Base-by-base conservation (phyloP, 92 coral and sea anemone genomes). In the Montipora capitata region DNA sequence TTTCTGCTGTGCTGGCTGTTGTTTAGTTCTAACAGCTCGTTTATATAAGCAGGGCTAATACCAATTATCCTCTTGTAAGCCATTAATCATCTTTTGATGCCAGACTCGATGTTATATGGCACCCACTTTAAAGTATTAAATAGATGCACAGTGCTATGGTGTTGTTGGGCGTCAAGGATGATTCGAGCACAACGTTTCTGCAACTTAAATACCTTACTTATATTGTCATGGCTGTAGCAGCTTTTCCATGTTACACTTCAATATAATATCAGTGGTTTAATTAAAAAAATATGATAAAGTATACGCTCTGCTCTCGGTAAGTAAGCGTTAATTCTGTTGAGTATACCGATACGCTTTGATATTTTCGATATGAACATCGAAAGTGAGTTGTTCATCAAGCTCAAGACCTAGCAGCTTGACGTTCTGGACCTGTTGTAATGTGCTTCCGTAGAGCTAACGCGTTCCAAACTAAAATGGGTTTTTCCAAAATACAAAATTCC, bases 241-340 rank as follows among this genome's bases (percentile, higher is more conserved):
- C 80, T 75, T 52, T 65, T 75, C 66, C 80, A 75, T 52, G 80
- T 54, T 57, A 56, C 64, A 35, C 67, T 75, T 48, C 80, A 75
- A 75, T 75, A 75, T 52, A 74, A 51, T 51, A 74, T 48, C 62
- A 74, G 42, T 48, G 79, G 79, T 43, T 74, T 74, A 17, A 74
- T 74, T 74, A 51, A 48, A 49, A 58, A 79, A 79, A 68, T 81
- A 51, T 81, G 68, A 49, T 64, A 81, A 65, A 82, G 57, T 67
- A 82, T 41, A 14, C 87, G 78, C 43, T 82, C 78, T 18, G 87
- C 58, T 82, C 87, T 44, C n/a, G 87, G 87, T 14, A 82, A 54
- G 40, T 82, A 82, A 44, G 67, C 52, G 79, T 69, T 82, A 69
- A 82, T 82, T 78, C 54, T 78, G 20, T 62, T 78, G 2, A 58